Percentiles rank a stretch among this genome's conserved stretches.
Evolutionary conservation across 2,113 vertebrate species (phyloP).

Genomic region (Myocastor coypus): DNA sequence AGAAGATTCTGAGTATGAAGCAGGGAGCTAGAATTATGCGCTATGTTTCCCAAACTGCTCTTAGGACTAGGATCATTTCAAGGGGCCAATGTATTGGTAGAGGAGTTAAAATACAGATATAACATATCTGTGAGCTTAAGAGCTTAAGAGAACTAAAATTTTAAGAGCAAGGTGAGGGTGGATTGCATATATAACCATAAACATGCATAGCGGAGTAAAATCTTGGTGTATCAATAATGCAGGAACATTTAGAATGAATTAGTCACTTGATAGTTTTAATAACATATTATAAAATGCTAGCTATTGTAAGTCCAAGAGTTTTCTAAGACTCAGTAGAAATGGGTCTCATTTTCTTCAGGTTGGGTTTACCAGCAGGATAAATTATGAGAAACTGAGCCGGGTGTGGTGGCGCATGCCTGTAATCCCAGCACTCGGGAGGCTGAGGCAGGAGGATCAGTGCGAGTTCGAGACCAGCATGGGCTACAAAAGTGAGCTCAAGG

Average conservation of each 20-base stretch:
- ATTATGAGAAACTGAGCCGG: constrained; percentile 12
- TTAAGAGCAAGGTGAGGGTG: background rate
- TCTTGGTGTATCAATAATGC: background rate
- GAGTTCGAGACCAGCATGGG: too few relatives aligned
- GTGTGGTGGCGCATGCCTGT: too few relatives aligned
- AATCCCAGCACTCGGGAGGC: too few relatives aligned
- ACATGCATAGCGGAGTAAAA: background rate
- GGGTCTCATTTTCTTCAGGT: constrained; percentile 7
- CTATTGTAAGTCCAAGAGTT: background rate
- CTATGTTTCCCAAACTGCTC: background rate
- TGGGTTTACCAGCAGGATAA: background rate
- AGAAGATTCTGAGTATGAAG: background rate
- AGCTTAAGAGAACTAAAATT: background rate
- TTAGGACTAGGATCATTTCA: background rate
- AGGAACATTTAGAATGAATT: constrained; percentile 3
- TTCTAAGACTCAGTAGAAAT: constrained; percentile 17
- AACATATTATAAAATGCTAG: background rate
- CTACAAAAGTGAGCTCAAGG: too few relatives aligned
- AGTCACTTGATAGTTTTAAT: constrained; percentile 28
- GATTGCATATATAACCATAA: background rate
- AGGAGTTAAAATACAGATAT: background rate
- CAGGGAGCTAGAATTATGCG: background rate
- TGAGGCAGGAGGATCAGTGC: too few relatives aligned
- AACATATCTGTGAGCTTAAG: background rate
- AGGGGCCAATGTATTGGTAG: background rate